phyloP scores from a whole-genome alignment of 2,113 vertebrate genomes.

The Gavialis gangeticus region DNA sequence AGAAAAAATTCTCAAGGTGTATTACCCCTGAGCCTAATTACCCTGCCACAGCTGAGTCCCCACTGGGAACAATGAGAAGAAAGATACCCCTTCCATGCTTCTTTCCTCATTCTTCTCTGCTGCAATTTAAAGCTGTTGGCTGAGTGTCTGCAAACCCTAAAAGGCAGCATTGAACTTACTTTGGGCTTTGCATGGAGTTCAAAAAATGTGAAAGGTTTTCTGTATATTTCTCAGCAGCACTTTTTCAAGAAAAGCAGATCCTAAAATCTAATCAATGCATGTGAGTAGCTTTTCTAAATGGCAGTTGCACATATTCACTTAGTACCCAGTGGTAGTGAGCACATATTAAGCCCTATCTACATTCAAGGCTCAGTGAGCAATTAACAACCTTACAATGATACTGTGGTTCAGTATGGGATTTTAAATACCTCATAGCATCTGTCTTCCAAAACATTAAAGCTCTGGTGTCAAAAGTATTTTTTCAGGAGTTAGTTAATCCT shows the following conservation, averaged over 20 bases:
- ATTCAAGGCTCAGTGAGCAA: conserved; percentile 24
- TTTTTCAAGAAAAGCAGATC: not conserved
- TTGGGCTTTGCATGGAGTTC: not conserved
- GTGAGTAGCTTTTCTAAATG: rapidly evolving
- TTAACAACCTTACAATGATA: conserved; percentile 14
- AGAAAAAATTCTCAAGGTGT: not conserved
- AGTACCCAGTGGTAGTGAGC: not conserved
- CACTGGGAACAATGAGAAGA: not conserved
- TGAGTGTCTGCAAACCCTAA: not conserved
- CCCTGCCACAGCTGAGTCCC: not conserved
- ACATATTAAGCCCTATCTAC: not conserved
- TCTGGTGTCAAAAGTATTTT: conserved; percentile 37
- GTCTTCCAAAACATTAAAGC: conserved; percentile 33
- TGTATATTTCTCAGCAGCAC: rapidly evolving
- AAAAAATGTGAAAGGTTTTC: rapidly evolving
- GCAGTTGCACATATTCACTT: not conserved
- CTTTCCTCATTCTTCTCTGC: not conserved
- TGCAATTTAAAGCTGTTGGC: not conserved
- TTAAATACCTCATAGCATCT: conserved; percentile 42
- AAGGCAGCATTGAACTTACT: not conserved
- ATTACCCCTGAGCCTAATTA: not conserved
- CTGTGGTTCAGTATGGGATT: conserved; percentile 4
- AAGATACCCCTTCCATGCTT: not conserved
- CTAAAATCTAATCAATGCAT: not conserved
- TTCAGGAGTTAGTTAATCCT: conserved; percentile 48